A percentile compares a stretch with the other conserved stretches of the same genome.
Conservation (phyloP, 2,797 vertebrate genomes). For the Rhyacichthys aspro region DNA sequence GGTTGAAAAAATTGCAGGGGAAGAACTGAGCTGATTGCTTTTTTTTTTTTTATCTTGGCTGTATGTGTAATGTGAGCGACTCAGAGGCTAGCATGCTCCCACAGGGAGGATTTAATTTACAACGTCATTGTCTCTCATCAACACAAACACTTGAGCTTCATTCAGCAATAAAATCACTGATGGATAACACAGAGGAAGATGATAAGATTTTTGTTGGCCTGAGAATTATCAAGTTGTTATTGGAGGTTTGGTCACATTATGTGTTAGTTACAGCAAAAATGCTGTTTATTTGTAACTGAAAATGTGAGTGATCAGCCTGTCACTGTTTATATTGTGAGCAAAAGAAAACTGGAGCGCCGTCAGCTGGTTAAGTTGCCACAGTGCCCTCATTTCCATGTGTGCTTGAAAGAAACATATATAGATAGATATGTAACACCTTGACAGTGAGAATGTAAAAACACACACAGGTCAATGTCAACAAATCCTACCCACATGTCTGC, state of each 20-base stretch:
- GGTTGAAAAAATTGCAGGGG: no score
- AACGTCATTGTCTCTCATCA: neutral
- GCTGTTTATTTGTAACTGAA: no score
- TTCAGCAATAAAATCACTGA: conserved; percentile 1
- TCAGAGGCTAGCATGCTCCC: neutral
- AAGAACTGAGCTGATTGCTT: no score
- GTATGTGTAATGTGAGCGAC: neutral
- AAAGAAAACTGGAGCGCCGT: conserved; percentile 17
- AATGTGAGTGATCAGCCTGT: neutral
- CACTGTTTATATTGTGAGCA: neutral
- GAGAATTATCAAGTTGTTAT: neutral
- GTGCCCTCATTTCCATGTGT: conserved; percentile 18
- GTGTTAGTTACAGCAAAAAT: no score
- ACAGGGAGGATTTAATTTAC: conserved; percentile 6
- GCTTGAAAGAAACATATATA: conserved; percentile 9
- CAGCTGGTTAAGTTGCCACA: conserved; percentile 20
- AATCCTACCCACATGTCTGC: neutral
- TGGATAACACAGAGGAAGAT: no score
- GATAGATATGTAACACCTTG: conserved; percentile 1
- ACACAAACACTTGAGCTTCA: neutral
- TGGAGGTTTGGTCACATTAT: no score
- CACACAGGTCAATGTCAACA: conserved; percentile 1
- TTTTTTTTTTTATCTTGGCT: no score
- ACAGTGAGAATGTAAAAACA: conserved; percentile 1
- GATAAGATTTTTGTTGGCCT: neutral